Evolutionary conservation across 2,888 invertebrate species (phyloP).

Genomic region (Pherbina coryleti): DNA sequence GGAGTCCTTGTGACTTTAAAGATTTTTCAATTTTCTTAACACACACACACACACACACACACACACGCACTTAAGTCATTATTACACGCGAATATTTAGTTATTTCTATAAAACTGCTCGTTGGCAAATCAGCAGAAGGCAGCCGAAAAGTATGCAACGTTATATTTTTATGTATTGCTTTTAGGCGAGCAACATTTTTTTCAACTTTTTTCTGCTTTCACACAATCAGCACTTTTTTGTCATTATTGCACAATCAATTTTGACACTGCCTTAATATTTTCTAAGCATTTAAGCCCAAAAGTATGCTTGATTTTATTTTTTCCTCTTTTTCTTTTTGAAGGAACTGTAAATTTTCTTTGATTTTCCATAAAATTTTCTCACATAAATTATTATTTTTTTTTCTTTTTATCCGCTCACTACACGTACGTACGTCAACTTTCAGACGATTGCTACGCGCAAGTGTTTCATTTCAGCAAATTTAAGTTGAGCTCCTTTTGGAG

Average conservation of each 20-base stretch:
- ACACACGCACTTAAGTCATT: neutral
- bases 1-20: neutral
- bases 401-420: neutral
- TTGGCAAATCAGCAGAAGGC: neutral
- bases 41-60: conserved; percentile 9
- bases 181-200: neutral
- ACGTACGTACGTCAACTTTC: conserved; percentile 48
- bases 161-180: conserved; percentile 47
- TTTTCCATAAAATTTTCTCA: conserved; percentile 18
- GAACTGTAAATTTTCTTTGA: neutral
- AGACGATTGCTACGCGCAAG: conserved; percentile 52
- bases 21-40: neutral
- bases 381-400: conserved; percentile 19
- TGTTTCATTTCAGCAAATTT: conserved; percentile 47
- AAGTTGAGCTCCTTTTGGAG: conserved; percentile 22
- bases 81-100: neutral
- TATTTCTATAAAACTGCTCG: neutral
- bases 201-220: neutral
- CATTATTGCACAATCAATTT: no score
- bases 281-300: neutral
- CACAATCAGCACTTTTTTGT: neutral
- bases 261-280: neutral
- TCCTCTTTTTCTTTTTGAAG: neutral
- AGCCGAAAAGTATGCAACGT: conserved; percentile 51
- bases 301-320: neutral